phyloP scores from a whole-genome alignment of 2,797 vertebrate species.

The Pagetopsis macropterus region DNA sequence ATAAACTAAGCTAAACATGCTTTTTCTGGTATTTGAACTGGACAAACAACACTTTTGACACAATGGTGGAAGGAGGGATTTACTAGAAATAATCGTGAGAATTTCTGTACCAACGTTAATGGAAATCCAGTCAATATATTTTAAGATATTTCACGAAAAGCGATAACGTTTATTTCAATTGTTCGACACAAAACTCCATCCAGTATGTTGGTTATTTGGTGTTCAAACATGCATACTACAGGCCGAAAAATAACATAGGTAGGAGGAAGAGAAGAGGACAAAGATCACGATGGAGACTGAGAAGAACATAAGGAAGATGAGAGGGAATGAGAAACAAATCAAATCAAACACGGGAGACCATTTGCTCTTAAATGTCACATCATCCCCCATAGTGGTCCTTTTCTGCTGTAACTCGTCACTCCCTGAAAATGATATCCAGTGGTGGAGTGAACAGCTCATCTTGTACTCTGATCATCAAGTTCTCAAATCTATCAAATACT shows the following conservation, averaged over 20 bases:
- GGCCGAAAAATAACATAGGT: neutral
- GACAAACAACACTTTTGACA: no score
- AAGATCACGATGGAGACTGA: neutral
- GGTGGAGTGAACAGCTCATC: slow-evolving; percentile 1
- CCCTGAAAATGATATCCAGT: neutral
- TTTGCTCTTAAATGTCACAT: slow-evolving; percentile 19
- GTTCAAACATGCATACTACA: no score
- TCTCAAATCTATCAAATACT: neutral
- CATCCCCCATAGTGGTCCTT: neutral
- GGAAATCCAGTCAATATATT: no score
- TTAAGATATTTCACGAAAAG: neutral
- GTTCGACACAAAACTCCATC: neutral
- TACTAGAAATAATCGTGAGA: neutral
- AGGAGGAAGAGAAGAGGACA: neutral
- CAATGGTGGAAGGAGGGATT: no score
- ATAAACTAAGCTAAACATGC: no score
- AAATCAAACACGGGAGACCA: neutral
- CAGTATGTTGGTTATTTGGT: no score
- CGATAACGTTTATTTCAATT: no score
- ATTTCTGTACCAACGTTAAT: no score
- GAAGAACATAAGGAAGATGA: neutral
- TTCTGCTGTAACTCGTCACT: neutral
- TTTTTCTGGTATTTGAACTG: no score
- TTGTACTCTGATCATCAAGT: neutral
- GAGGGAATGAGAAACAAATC: no score